A percentile compares a stretch with the other conserved stretches of the same genome.
These are phyloP conservation scores for Pao palembangensis DNA, from an alignment of 2,113 vertebrate species.

Conservation along the genomic window DNA sequence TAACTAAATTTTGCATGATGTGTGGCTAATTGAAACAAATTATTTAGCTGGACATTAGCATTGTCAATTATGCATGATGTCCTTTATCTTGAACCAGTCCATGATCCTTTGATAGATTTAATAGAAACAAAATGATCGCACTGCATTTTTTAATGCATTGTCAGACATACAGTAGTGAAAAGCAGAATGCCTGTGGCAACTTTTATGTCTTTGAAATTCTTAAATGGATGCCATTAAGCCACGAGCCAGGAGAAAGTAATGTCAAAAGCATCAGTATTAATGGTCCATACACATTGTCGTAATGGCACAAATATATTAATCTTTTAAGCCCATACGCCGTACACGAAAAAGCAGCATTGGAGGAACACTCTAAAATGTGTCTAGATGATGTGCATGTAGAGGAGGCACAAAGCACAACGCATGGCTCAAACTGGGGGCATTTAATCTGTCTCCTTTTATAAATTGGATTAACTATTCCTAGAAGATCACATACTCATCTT, in stretches of 20 bases:
- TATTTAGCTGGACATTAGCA: not conserved
- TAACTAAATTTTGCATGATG: not conserved
- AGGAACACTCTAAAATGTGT: constrained; percentile 15
- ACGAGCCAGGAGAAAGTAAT: not conserved
- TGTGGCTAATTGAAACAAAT: not conserved
- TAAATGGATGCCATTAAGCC: not conserved
- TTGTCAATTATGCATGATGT: not conserved
- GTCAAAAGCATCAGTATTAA: not conserved
- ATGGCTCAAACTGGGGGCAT: constrained; percentile 15
- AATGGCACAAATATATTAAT: constrained; percentile 11
- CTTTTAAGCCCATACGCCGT: constrained; percentile 9
- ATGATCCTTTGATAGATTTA: too few relatives aligned
- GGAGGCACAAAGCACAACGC: constrained; percentile 9
- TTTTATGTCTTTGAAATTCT: not conserved
- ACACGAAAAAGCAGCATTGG: not conserved
- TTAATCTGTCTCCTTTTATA: constrained; percentile 17
- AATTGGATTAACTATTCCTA: constrained; percentile 41
- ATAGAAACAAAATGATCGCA: too few relatives aligned
- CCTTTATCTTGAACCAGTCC: too few relatives aligned
- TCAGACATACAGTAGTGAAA: not conserved
- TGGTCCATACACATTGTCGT: not conserved
- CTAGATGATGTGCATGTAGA: not conserved
- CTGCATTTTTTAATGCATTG: not conserved
- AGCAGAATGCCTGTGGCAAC: not conserved
- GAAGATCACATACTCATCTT: constrained; percentile 12